Evolutionary conservation across 1,140 invertebrate species (phyloP).

Genomic region (Augochlora pura): DNA sequence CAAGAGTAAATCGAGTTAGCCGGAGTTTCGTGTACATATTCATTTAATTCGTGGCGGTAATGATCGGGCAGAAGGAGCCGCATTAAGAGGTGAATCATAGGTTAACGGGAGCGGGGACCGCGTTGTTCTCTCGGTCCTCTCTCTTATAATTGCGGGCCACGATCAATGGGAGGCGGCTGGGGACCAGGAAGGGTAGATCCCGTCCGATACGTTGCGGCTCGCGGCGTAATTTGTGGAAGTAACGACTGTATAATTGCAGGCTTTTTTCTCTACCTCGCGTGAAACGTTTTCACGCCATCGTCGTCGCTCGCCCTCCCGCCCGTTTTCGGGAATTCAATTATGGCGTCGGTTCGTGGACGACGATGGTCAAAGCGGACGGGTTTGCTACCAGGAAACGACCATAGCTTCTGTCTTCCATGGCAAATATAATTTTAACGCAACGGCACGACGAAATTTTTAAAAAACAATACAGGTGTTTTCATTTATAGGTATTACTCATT

Average conservation of each 20-base stretch:
- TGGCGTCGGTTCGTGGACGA: not conserved
- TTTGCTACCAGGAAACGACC: not conserved
- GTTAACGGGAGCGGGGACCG: conserved; percentile 63
- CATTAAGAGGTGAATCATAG: conserved; percentile 78
- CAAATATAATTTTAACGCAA: no score
- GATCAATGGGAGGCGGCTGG: conserved; percentile 28
- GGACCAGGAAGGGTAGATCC: conserved; percentile 66
- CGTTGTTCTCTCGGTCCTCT: conserved; percentile 37
- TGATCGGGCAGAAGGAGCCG: conserved; percentile 72
- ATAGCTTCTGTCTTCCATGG: not conserved
- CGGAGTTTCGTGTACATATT: conserved; percentile 78
- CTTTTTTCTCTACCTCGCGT: conserved; percentile 52
- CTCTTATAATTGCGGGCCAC: conserved; percentile 52
- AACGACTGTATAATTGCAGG: conserved; percentile 71
- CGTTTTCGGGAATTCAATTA: conserved; percentile 45
- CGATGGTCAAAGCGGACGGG: not conserved
- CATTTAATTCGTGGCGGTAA: conserved; percentile 71
- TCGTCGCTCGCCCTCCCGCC: not conserved
- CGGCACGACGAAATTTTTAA: no score
- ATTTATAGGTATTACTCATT: no score
- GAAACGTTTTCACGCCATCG: conserved; percentile 58
- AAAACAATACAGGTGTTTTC: not conserved
- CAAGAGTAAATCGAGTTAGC: conserved; percentile 74
- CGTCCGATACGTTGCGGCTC: conserved; percentile 64
- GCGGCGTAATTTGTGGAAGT: conserved; percentile 66